Evolutionary conservation across 1,140 invertebrate genomes (phyloP).

Genomic region (Pinna nobilis): DNA sequence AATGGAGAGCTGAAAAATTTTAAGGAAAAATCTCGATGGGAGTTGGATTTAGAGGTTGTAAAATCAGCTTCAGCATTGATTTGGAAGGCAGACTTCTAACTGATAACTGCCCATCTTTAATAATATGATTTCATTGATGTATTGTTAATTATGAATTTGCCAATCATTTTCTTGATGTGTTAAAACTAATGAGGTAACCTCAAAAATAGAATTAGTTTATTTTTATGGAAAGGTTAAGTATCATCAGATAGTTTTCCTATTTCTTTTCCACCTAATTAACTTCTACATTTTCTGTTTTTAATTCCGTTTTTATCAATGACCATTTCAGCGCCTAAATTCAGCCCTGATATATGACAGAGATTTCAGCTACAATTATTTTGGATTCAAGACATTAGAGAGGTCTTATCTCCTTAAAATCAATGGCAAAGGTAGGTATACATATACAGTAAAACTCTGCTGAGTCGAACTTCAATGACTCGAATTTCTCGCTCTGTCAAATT

Average conservation of each 20-base stretch:
- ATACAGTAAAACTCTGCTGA: too few species aligned
- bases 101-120: too few species aligned
- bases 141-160: too few species aligned
- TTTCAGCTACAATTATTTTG: slow-evolving; percentile 98
- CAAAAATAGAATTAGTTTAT: background rate
- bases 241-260: background rate
- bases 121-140: too few species aligned
- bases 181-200: background rate
- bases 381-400: slow-evolving; percentile 97
- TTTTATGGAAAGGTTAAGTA: background rate
- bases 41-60: too few species aligned
- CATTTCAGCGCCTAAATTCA: slow-evolving; percentile 85
- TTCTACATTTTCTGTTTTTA: background rate
- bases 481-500: too few species aligned
- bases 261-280: background rate
- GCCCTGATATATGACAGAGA: slow-evolving; percentile 98
- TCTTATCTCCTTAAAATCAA: slow-evolving; percentile 97
- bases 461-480: too few species aligned
- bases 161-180: too few species aligned
- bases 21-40: too few species aligned
- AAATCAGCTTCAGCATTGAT: too few species aligned
- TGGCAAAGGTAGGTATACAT: slow-evolving; percentile 84
- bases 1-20: too few species aligned
- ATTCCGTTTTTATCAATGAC: background rate
- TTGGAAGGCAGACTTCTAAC: too few species aligned